Evolutionary conservation across 2,113 vertebrate species (phyloP), one percentile per base, ranked within the genome.

Genomic region (Silurus glanis): DNA sequence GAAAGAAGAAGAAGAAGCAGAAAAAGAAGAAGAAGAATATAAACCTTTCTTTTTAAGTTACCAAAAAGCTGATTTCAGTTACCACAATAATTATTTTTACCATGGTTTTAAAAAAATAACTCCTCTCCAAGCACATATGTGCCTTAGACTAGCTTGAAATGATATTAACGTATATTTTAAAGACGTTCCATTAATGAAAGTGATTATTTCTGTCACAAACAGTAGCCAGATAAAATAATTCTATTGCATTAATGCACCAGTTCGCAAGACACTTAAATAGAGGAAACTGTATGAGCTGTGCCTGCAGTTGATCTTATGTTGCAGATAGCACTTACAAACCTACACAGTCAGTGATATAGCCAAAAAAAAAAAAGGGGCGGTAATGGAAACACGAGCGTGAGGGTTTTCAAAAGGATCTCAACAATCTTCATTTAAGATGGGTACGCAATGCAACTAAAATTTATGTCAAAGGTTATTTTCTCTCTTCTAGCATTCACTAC

Each of bases 361-460:
- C 8, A 85, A n/a, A 62, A 37, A 3, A 19, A 7, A 59, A 61
- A n/a, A 9, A 64, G 28, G 61, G 72, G 58, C 64, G 37, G 85
- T 85, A 87, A 89, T 88, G 83, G 86, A 88, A 79, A 86, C 66
- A 66, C 67, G 67, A 72, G 53, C 75, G 83, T 76, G 75, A 80
- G 78, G 62, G 56, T 49, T 91, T 86, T 85, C 76, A 92, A 84
- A 80, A 55, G 85, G 88, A 76, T 37, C 69, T 72, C 62, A 86
- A 87, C 69, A 82, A 83, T 88, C 89, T 88, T 88, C 88, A 91
- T 91, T 88, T 84, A 83, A 91, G 92, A 91, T 55, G 83, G 87
- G 62, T 13, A 88, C 75, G 89, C 62, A 89, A 88, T 83, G 82
- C 56, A 37, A 90, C 62, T 87, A 87, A 89, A 89, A 90, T 87